Percentiles rank a stretch among this genome's conserved stretches.
Conservation (phyloP, 2,888 invertebrate genomes). For the Sphinx pinastri region DNA sequence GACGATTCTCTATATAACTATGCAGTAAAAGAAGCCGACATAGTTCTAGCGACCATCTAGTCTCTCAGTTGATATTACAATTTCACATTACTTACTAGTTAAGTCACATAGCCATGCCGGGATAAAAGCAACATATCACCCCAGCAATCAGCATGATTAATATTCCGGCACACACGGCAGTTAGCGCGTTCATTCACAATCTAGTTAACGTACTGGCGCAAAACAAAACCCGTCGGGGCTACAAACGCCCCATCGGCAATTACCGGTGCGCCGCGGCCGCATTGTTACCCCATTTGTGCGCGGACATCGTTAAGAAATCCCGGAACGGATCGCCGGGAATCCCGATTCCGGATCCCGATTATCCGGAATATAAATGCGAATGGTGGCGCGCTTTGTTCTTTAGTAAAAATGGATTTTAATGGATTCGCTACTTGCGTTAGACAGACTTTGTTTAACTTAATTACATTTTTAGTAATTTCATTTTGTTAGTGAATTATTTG, state of each 20-base stretch:
- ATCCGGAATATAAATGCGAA: not conserved
- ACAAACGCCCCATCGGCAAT: slow-evolving; percentile 25
- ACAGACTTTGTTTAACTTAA: not conserved
- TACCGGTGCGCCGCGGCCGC: slow-evolving; percentile 22
- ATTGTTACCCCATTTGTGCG: slow-evolving; percentile 17
- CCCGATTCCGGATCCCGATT: not conserved
- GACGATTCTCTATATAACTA: too few relatives aligned
- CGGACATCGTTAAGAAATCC: slow-evolving; percentile 23
- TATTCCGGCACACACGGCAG: not conserved
- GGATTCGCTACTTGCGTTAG: not conserved
- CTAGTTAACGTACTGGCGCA: slow-evolving; percentile 1
- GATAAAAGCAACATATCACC: too few relatives aligned
- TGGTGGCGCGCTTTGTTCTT: not conserved
- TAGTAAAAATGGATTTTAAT: slow-evolving; percentile 6
- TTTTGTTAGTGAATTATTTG: not conserved
- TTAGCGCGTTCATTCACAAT: slow-evolving; percentile 3
- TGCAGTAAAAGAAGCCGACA: too few relatives aligned
- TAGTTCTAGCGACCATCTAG: too few relatives aligned
- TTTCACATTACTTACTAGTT: too few relatives aligned
- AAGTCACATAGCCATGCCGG: too few relatives aligned
- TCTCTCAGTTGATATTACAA: too few relatives aligned
- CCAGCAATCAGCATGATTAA: too few relatives aligned
- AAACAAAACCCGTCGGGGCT: slow-evolving; percentile 5
- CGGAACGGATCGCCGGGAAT: slow-evolving; percentile 15
- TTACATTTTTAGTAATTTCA: not conserved